Base-by-base conservation (phyloP, 2,888 invertebrate genomes). In the Sphinx pinastri region DNA sequence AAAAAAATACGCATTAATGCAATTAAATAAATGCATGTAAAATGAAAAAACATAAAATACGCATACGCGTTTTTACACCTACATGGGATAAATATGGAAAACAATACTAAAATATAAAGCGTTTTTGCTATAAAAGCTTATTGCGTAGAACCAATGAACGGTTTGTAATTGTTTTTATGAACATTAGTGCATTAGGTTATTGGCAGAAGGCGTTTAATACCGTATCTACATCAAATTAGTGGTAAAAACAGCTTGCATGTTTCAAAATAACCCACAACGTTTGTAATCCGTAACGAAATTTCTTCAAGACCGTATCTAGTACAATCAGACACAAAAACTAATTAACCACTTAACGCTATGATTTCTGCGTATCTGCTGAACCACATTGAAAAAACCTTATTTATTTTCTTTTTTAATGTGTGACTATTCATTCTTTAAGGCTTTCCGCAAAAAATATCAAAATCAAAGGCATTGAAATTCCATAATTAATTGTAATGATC, bases 221-320 rank as follows among this genome's bases (percentile, higher is more conserved):
- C 16, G 16, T 60, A 16, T 16, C 16, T 60, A 47, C 60, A 19
- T 16, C 11, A 57, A 19, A 57, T 57, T 57, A 57, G 6, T 57
- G 19, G 12, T 57, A 57, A 57, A 57, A 57, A 51, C 51, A 16
- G 60, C 60, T 60, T 47, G 60, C 60, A 60, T 60, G 47, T 60
- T 16, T 60, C 60, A 60, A n/a, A 60, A 60, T 47, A 16, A 45
- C 38, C 38, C 11, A 16, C 45, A 60, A 47, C 25, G 25, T 57
- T 16, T 16, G 38, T 59, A 59, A 38, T 45, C 45, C 59, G 59
- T 60, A 60, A 47, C 60, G 47, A 47, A 16, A 47, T 47, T 60
- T 60, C 60, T 60, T 59, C 45, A 47, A 47, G 47, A 60, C 45
- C 47, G 60, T 12, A 60, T 60, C 11, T 12, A 5, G 60, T 59